Base-by-base conservation (phyloP, 1,140 invertebrate genomes). In the Heliothis subflexa region DNA sequence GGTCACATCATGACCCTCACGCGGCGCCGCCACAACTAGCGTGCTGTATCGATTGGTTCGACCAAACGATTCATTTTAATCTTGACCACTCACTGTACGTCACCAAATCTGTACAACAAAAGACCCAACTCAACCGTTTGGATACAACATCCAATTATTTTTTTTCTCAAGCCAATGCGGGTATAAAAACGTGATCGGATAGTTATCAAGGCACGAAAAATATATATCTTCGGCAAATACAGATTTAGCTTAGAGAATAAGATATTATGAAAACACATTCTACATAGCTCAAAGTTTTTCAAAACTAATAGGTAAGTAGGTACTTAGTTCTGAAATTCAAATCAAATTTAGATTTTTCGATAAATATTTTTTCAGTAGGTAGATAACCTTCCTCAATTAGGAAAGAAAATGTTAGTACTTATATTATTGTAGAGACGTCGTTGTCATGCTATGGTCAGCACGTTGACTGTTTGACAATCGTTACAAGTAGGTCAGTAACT, bases 31-130 rank as follows among this genome's bases (percentile, higher is more conserved):
- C 14, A 45, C 64, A 62, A 72, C 59, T 72, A 59, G 79, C 84
- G 77, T 76, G 81, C 40, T 62, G 11, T 79, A 88, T 86, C 79
- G 86, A 89, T 89, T 85, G 68, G 83, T 87, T 85, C 83, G 81
- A 84, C 81, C 81, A 55, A 18, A 75, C 45, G 59, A 73, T 78
- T 61, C 33, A 78, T 13, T 76, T 78, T 80, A 78, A 78, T 83
- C 78, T 79, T 77, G 68, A 83, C 72, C 72, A 78, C 78, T 79
- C 77, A 28, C 21, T 64, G 50, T 64, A 40, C 73, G 73, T 75
- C 73, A 75, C 49, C 59, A 64, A 49, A 64, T 62, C 59, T 49
- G 33, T 74, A 33, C 59, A 75, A 75, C 73, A 75, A 75, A 64
- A 33, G 13, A 74, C 10, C n/a, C 14, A 11, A 28, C 18, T 25